Evolutionary conservation across 2,888 invertebrate genomes (phyloP), one percentile per base, ranked within the genome.

Genomic region (Conops quadrifasciatus): DNA sequence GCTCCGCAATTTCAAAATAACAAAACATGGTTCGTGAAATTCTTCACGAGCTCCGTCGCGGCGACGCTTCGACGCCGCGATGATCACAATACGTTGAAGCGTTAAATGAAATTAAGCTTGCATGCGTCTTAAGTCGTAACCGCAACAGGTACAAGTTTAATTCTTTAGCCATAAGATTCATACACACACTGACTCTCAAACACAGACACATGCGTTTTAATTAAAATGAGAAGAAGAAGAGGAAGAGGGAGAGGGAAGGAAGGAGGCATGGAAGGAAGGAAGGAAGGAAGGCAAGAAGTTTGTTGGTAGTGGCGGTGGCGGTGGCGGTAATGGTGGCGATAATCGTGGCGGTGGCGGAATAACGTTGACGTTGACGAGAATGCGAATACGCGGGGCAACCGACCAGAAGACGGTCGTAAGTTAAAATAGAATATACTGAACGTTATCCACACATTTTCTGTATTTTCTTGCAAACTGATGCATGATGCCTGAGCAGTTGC

Each of bases 101-200:
- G 24, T 58, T 58, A 58, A 28, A 28, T 28, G 26, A 58, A 58
- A 58, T 58, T 58, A 58, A 58, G 58, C 26, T 58, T 58, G 53
- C 28, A 16, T 58, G 28, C 28, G 2, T 24, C 15, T 36, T 36
- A 36, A 36, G 9, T 36, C 36, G 36, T 9, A 58, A 58, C 58
- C 58, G 24, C 58, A 28, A 58, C 58, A 28, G 26, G 58, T 58
- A 28, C 24, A 58, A 28, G 26, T 58, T 58, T 21, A 11, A 58
- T 58, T 26, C 28, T 28, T 24, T 58, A 4, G 13, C 36, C 58
- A 58, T 28, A 28, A 58, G 24, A 58, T 58, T 7, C 28, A 58
- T 24, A 9, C 26, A 21, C 26, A 58, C 15, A 28, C 24, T 21
- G 1, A 58, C 9, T 7, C 36, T 7, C 9, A 36, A 4, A 9